Base-by-base conservation (phyloP, 2,888 invertebrate genomes). In the Meteorus colon region DNA sequence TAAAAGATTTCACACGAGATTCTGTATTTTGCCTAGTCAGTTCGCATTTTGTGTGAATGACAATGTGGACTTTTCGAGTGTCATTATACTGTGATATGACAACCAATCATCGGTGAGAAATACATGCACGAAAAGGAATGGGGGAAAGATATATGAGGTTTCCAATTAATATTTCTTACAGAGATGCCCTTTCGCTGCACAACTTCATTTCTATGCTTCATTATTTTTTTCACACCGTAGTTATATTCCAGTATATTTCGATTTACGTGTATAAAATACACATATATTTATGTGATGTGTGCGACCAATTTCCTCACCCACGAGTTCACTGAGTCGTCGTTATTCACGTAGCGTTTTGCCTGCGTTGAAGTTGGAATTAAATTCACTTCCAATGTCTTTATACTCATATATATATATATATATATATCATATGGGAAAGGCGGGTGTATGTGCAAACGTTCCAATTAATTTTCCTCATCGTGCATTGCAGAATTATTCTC, bases 311-410 rank as follows among this genome's bases (percentile, higher is more conserved):
- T 48, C n/a, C 48, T 14, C 48, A 48, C 4, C 48, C 48, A 48
- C 48, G n/a, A 16, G 48, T 48, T 48, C 48, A 48, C n/a, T 48
- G 48, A 48, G 48, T 48, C 48, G 48, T 48, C 48, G n/a, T 48
- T 48, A 48, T 48, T 48, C 48, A n/a, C 48, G 48, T 16, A 48
- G 48, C 48, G 48, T 48, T 48, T 48, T n/a, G n/a, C 48, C n/a
- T n/a, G 14, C n/a, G 48, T 48, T 48, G 48, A n/a, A n/a, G 48
- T 48, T 48, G 16, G n/a, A 55, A 55, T 55, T 55, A 55, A 55
- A 55, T 55, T 55, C n/a, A 55, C 55, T 55, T 24, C 6, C 55
- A 55, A 55, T 55, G 19, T 19, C 55, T 55, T 55, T 48, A 48
- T n/a, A 48, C 14, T 16, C 16, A 48, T 6, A 48, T 48, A 41